phyloP scores from a whole-genome alignment of 1,140 invertebrate genomes.

The Euwallacea similis region DNA sequence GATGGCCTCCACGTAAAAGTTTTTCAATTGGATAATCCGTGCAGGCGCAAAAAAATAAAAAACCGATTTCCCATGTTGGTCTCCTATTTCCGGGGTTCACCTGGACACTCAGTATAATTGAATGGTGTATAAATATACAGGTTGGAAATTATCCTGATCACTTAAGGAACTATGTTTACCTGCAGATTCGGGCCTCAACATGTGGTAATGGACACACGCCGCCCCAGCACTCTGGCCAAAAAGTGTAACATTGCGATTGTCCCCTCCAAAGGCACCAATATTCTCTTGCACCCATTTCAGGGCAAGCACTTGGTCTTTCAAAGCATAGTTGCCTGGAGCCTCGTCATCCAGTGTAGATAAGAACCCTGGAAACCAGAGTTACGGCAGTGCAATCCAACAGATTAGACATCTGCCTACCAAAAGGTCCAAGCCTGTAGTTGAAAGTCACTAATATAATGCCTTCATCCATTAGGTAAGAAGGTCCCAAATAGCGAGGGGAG shows the following conservation, averaged over 20 bases:
- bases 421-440: slow-evolving; percentile 74
- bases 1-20: too few species aligned
- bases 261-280: slow-evolving; percentile 56
- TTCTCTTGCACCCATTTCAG: slow-evolving; percentile 53
- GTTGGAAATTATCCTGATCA: neutral
- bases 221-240: slow-evolving; percentile 58
- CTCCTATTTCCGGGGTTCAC: too few species aligned
- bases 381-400: neutral
- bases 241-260: slow-evolving; percentile 56
- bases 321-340: slow-evolving; percentile 46
- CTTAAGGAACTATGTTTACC: neutral
- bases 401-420: slow-evolving; percentile 55
- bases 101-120: too few species aligned
- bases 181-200: slow-evolving; percentile 37
- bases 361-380: slow-evolving; percentile 39
- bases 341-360: slow-evolving; percentile 45
- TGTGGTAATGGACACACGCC: slow-evolving; percentile 42
- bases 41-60: too few species aligned
- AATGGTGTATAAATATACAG: too few species aligned
- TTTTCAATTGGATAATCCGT: too few species aligned
- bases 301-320: slow-evolving; percentile 47
- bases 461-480: slow-evolving; percentile 61
- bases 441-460: slow-evolving; percentile 72
- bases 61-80: too few species aligned
- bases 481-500: slow-evolving; percentile 56